phyloP scores from a whole-genome alignment of 2,888 invertebrate species.

The Falcaria lacertinaria region DNA sequence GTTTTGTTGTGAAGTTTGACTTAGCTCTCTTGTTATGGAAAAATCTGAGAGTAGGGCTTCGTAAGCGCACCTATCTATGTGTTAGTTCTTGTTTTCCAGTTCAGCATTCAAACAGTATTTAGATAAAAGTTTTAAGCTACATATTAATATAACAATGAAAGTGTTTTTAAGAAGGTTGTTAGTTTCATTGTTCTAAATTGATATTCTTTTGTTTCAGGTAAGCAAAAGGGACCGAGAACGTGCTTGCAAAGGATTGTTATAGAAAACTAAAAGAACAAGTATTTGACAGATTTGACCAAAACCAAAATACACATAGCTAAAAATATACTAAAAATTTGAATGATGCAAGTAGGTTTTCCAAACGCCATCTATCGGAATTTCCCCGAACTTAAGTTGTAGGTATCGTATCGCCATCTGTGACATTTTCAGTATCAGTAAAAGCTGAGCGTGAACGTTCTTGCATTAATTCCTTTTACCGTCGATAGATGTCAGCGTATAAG shows the following conservation, averaged over 20 bases:
- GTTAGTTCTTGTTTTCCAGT: no score
- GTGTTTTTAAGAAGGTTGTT: no score
- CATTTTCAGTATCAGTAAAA: neutral
- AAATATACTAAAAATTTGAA: no score
- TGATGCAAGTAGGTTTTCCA: neutral
- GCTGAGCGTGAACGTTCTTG: neutral
- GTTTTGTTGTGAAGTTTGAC: conserved; percentile 17
- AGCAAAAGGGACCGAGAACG: neutral
- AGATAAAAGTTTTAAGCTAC: no score
- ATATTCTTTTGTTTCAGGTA: neutral
- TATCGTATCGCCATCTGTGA: neutral
- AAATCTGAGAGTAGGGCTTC: neutral
- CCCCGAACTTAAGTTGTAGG: neutral
- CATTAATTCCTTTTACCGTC: neutral
- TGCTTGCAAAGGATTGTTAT: no score
- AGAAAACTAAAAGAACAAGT: no score
- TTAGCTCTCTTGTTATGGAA: conserved; percentile 5
- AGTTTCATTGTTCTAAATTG: no score
- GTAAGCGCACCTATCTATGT: neutral
- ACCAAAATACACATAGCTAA: no score
- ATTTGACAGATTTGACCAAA: no score
- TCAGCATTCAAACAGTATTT: no score
- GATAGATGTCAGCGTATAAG: neutral
- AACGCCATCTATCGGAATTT: conserved; percentile 8
- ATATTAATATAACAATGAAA: no score